phyloP scores from a whole-genome alignment of 2,113 vertebrate genomes.

The Cichladusa arquata region DNA sequence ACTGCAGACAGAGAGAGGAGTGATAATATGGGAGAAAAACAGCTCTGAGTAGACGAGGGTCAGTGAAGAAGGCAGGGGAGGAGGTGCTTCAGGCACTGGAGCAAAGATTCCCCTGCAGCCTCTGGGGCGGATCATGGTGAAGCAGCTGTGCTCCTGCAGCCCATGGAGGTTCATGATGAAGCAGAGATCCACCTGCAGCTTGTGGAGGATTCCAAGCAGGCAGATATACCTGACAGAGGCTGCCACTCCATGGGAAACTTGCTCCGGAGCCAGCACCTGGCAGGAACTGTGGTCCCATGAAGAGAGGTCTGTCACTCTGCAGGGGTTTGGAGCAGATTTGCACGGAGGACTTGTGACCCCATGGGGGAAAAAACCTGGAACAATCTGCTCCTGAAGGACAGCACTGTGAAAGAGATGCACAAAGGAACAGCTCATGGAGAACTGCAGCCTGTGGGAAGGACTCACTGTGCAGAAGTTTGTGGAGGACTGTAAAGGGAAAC shows the following conservation, averaged over 20 bases:
- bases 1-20: background rate
- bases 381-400: background rate
- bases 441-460: background rate
- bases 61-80: background rate
- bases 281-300: background rate
- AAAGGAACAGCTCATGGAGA: background rate
- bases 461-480: background rate
- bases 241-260: background rate
- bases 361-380: background rate
- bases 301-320: background rate
- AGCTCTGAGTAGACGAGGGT: background rate
- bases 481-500: background rate
- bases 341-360: background rate
- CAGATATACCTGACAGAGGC: background rate
- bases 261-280: background rate
- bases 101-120: background rate
- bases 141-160: background rate
- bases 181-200: background rate
- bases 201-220: background rate
- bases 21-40: background rate
- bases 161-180: background rate
- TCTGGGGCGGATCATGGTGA: fast-evolving
- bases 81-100: background rate
- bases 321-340: background rate
- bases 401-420: background rate